Evolutionary conservation across 2,888 invertebrate species (phyloP), one percentile per base, ranked within the genome.

Genomic region (Buathra laborator): DNA sequence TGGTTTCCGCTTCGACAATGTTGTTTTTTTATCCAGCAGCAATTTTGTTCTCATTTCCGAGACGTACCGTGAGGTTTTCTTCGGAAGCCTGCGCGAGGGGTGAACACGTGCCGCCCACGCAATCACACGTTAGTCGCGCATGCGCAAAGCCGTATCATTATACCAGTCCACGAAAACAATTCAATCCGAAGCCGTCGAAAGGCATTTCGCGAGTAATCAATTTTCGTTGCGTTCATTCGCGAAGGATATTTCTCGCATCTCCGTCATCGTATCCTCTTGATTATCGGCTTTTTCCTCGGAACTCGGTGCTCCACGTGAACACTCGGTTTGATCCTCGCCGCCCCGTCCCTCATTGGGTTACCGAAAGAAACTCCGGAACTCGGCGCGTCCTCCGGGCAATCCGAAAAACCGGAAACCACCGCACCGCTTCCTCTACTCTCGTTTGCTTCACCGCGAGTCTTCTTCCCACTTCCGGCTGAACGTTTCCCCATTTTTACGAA

Each of bases 301-400:
- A 91, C 74, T 64, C 84, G 86, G 70, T 91, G 91, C 71, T 91
- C 89, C 24, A 86, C 86, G 86, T 91, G 91, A 53, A 74, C n/a
- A 79, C 89, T 91, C 4, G 90, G 90, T 51, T 86, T 87, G 68
- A 91, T 91, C 24, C 77, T 86, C 3, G 89, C 91, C 0, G 84
- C 86, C 2, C 71, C 53, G 53, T 29, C 43, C 68, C 48, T 71
- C 70, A 12, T 48, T 48, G 16, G 56, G n/a, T 66, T 66, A 3
- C 46, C 56, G 16, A 51, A 59, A 46, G 70, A 14, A 32, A 10
- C 14, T 59, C 77, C 77, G 16, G 77, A 62, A 66, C 77, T 82
- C 37, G 43, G n/a, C 14, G 74, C 64, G 14, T 74, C 68, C 19
- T 81, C 29, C 9, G 51, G 32, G 24, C 66, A 71, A 6, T 79